phyloP scores from a whole-genome alignment of 2,113 vertebrate genomes.

The Polyodon spathula region DNA sequence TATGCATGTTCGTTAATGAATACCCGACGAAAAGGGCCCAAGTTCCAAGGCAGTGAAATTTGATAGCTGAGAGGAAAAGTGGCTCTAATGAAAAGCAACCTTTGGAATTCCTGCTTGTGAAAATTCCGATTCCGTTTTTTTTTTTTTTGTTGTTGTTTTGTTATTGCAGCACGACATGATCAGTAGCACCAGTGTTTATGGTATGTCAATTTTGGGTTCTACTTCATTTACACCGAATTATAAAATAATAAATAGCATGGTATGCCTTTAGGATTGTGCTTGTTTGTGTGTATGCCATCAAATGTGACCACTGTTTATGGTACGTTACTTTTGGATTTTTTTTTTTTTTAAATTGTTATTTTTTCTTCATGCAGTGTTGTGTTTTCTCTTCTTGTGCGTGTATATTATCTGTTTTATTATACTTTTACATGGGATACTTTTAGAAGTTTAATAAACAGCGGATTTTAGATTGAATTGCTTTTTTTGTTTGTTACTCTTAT shows the following conservation, averaged over 20 bases:
- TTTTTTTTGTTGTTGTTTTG: constrained; percentile 36
- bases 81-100: constrained; percentile 93
- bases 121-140: constrained; percentile 91
- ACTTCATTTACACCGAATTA: constrained; percentile 45
- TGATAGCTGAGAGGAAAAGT: constrained; percentile 91
- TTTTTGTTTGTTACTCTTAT: no score
- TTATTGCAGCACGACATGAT: constrained; percentile 98
- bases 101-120: constrained; percentile 98
- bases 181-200: constrained; percentile 98
- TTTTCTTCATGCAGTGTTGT: no score
- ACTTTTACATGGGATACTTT: no score
- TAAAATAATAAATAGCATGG: neutral
- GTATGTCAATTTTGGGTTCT: constrained; percentile 84
- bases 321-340: no score
- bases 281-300: neutral
- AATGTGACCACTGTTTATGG: neutral
- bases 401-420: no score
- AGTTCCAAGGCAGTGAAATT: constrained; percentile 88
- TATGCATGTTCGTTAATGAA: constrained; percentile 90
- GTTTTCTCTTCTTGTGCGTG: no score
- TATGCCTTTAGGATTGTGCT: neutral
- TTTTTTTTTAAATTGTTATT: no score
- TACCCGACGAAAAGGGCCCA: constrained; percentile 81
- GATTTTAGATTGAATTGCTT: no score
- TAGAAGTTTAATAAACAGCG: no score